A percentile compares a stretch with the other conserved stretches of the same genome.
These are phyloP conservation scores for Cydia splendana DNA, from an alignment of 1,140 invertebrate species.

Conservation along the genomic window DNA sequence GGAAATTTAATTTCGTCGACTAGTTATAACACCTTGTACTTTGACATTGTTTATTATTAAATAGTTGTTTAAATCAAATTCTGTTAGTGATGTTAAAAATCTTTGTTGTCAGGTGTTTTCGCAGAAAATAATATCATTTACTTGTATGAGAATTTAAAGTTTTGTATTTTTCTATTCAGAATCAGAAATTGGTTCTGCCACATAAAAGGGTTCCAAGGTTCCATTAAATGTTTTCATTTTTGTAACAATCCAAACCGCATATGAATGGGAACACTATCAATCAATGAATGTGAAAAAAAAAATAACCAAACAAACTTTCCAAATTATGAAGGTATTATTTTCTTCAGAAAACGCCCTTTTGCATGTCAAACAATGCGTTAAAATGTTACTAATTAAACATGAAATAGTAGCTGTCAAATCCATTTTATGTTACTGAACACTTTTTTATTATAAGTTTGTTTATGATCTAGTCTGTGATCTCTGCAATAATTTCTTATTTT, in stretches of 20 bases:
- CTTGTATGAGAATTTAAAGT: background rate
- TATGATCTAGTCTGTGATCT: conserved; percentile 77
- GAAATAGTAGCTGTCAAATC: background rate
- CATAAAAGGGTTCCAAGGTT: background rate
- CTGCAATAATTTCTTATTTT: conserved; percentile 65
- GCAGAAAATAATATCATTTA: background rate
- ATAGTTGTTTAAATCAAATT: conserved; percentile 1
- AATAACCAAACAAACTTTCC: too few relatives aligned
- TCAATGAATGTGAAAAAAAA: too few relatives aligned
- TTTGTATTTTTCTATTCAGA: background rate
- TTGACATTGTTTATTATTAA: background rate
- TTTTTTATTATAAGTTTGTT: conserved; percentile 40
- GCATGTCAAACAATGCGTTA: background rate
- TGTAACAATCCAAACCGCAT: background rate
- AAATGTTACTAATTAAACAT: conserved; percentile 5
- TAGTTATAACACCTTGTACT: too few relatives aligned
- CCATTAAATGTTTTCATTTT: background rate
- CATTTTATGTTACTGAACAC: background rate
- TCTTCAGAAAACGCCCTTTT: background rate
- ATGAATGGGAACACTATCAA: too few relatives aligned
- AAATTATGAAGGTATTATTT: background rate
- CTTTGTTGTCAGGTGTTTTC: background rate
- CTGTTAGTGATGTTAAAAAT: background rate
- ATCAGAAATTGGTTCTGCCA: background rate
- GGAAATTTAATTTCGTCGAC: too few relatives aligned